Conservation (phyloP, 2,797 vertebrate genomes). For the Muscicapa comitata region DNA sequence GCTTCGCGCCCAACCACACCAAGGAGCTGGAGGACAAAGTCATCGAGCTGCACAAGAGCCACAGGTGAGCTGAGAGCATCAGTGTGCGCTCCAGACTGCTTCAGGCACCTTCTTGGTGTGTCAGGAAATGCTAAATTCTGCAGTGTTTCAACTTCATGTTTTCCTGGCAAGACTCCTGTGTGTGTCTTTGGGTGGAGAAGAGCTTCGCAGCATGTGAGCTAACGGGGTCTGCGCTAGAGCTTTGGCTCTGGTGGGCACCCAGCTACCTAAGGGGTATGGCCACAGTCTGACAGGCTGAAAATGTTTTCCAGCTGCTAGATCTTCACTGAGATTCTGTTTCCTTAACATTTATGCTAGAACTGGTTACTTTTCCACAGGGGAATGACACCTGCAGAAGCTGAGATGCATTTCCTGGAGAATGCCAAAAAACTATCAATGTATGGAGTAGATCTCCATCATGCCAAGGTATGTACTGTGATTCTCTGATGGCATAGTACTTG, state of each 20-base stretch:
- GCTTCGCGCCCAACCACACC: constrained; percentile 94
- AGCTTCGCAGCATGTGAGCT: not conserved
- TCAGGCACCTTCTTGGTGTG: fast-evolving
- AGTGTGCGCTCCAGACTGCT: not conserved
- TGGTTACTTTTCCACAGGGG: constrained; percentile 77
- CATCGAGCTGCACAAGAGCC: constrained; percentile 93
- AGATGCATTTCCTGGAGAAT: constrained; percentile 97
- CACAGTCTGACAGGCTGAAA: not conserved
- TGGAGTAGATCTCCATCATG: constrained; percentile 96
- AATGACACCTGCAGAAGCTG: constrained; percentile 97
- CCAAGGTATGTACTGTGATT: constrained; percentile 82
- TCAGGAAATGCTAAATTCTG: not conserved
- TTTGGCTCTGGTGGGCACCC: not conserved
- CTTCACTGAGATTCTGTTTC: not conserved
- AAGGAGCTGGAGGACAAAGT: constrained; percentile 96
- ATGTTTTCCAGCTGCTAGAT: not conserved
- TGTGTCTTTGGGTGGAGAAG: not conserved
- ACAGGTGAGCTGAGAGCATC: constrained; percentile 80
- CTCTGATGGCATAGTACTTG: not conserved
- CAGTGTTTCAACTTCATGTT: not conserved
- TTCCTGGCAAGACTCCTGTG: fast-evolving
- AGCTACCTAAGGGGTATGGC: not conserved
- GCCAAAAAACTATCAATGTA: constrained; percentile 99
- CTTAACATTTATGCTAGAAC: not conserved
- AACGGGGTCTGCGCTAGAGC: not conserved